Conservation (phyloP, 2,113 vertebrate species). For the Psettodes erumei region DNA sequence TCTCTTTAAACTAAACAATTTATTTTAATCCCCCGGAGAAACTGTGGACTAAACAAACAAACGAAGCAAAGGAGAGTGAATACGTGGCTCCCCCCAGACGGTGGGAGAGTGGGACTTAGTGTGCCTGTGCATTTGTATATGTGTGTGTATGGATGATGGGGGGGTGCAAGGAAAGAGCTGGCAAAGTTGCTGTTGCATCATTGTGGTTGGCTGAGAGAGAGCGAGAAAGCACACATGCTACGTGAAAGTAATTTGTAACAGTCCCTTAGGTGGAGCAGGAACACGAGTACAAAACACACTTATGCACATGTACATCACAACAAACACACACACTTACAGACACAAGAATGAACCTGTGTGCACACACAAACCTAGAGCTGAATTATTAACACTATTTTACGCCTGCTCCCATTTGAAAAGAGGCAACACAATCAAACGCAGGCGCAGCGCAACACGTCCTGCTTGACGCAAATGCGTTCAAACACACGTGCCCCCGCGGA, state of each 20-base stretch:
- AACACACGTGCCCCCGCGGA: slow-evolving; percentile 8
- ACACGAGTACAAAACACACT: neutral
- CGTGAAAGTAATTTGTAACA: neutral
- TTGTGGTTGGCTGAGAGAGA: neutral
- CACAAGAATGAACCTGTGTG: neutral
- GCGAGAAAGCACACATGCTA: neutral
- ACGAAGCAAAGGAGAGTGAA: slow-evolving; percentile 30
- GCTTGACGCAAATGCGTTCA: neutral
- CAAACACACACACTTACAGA: slow-evolving; percentile 10
- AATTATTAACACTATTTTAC: slow-evolving; percentile 15
- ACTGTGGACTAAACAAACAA: slow-evolving; percentile 22
- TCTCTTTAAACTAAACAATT: slow-evolving; percentile 31
- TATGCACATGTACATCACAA: too few species aligned
- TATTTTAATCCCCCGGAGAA: slow-evolving; percentile 40
- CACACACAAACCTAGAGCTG: too few species aligned
- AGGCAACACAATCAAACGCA: slow-evolving; percentile 7
- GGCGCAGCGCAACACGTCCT: slow-evolving; percentile 7
- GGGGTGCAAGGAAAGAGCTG: neutral
- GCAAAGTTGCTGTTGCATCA: neutral
- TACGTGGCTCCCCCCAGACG: slow-evolving; percentile 17
- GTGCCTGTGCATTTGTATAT: neutral
- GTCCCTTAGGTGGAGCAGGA: slow-evolving; percentile 7
- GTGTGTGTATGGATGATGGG: too few species aligned
- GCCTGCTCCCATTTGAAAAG: slow-evolving; percentile 2
- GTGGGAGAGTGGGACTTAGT: neutral